These are phyloP conservation scores for Oasisia sp. DNA, from an alignment of 2,888 invertebrate genomes.

Conservation along the genomic window DNA sequence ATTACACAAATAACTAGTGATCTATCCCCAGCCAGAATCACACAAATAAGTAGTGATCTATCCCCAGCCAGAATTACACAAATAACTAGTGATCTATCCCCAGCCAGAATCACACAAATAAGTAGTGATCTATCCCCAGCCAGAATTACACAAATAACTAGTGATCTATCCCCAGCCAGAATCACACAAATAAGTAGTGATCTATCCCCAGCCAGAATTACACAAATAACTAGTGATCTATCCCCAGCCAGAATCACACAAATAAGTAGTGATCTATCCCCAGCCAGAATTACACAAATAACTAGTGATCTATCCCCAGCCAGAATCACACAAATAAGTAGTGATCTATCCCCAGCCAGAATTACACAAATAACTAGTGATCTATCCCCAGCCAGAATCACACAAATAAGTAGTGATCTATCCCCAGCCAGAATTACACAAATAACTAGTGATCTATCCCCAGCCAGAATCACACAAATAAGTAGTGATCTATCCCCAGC, in stretches of 20 bases:
- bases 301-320: not conserved
- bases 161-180: no score
- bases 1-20: no score
- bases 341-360: not conserved
- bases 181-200: not conserved
- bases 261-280: no score
- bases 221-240: not conserved
- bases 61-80: not conserved
- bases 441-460: not conserved
- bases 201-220: not conserved
- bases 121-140: no score
- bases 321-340: not conserved
- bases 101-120: not conserved
- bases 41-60: not conserved
- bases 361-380: no score
- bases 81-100: not conserved
- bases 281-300: not conserved
- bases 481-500: not conserved
- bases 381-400: no score
- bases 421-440: not conserved
- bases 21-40: not conserved
- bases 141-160: no score
- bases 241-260: no score
- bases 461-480: not conserved
- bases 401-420: no score